A percentile compares a stretch with the other conserved stretches of the same genome.
These are phyloP conservation scores for Cyphomyrus plagiostoma DNA, from an alignment of 2,113 vertebrate species.

Conservation along the genomic window DNA sequence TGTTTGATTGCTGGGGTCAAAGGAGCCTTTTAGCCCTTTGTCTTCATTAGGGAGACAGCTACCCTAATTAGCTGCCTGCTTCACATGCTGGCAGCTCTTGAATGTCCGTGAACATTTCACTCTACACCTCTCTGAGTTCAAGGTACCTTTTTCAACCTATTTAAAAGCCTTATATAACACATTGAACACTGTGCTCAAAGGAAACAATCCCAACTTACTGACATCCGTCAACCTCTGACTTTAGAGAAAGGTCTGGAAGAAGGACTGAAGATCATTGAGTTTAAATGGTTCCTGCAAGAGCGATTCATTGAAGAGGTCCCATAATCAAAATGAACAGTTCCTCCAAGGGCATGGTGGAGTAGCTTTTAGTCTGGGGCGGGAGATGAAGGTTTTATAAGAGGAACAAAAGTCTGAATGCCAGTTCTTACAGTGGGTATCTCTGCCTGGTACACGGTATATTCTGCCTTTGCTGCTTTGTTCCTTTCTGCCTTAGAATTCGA, in stretches of 20 bases:
- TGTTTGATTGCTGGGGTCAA: slow-evolving; percentile 43
- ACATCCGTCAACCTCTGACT: slow-evolving; percentile 43
- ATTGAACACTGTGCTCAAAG: slow-evolving; percentile 40
- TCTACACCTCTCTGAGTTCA: slow-evolving; percentile 29
- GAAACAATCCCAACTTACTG: slow-evolving; percentile 46
- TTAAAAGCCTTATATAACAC: slow-evolving; percentile 32
- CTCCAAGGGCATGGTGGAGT: slow-evolving; percentile 26
- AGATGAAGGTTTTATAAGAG: slow-evolving; percentile 27
- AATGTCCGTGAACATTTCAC: slow-evolving; percentile 43
- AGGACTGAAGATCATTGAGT: slow-evolving; percentile 40
- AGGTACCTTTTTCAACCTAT: neutral
- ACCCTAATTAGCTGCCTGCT: slow-evolving; percentile 58
- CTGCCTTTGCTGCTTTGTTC: neutral
- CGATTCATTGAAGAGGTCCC: slow-evolving; percentile 24
- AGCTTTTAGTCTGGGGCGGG: slow-evolving; percentile 30
- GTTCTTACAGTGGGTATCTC: neutral
- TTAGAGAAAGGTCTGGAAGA: slow-evolving; percentile 40
- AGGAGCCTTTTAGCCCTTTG: slow-evolving; percentile 49
- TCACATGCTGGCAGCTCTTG: slow-evolving; percentile 54
- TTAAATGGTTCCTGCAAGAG: slow-evolving; percentile 27
- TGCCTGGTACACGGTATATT: neutral
- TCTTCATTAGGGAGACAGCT: slow-evolving; percentile 54
- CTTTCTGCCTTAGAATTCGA: neutral
- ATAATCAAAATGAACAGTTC: slow-evolving; percentile 23
- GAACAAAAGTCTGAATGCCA: slow-evolving; percentile 18